phyloP scores from a whole-genome alignment of 30 jellyfish, hydroid and myxozoan genomes.

The Aurelia coerulea region DNA sequence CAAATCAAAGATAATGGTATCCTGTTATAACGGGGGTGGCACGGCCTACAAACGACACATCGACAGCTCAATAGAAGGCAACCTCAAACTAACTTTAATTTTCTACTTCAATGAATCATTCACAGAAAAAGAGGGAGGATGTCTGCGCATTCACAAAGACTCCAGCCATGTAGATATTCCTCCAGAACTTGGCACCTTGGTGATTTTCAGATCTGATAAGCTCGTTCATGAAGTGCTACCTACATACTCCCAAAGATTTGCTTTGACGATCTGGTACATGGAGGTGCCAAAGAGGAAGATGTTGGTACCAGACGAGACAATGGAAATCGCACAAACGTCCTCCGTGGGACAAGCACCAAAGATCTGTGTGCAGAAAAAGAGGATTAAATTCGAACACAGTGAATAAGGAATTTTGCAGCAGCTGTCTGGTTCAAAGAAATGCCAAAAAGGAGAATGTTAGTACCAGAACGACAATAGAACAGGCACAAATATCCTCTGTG shows the following conservation, averaged over 20 bases:
- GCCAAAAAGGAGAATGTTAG: neutral
- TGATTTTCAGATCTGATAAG: conserved; percentile 52
- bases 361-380: conserved; percentile 26
- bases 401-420: neutral
- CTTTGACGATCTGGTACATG: conserved; percentile 62
- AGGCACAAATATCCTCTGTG: too few species aligned
- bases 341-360: conserved; percentile 19
- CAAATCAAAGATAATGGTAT: conserved; percentile 58
- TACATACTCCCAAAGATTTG: conserved; percentile 31
- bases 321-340: neutral
- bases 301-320: conserved; percentile 5
- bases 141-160: conserved; percentile 44
- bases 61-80: conserved; percentile 55
- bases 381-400: conserved; percentile 12
- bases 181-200: conserved; percentile 57
- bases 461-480: too few species aligned
- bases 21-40: conserved; percentile 60
- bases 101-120: conserved; percentile 32
- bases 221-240: conserved; percentile 59
- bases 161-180: conserved; percentile 14
- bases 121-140: conserved; percentile 47
- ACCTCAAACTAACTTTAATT: conserved; percentile 38
- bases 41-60: conserved; percentile 50
- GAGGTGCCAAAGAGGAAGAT: conserved; percentile 57
- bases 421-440: neutral